A percentile compares a stretch with the other conserved stretches of the same genome.
These are phyloP conservation scores for Meteorus colon DNA, from an alignment of 2,888 invertebrate genomes.

Conservation along the genomic window DNA sequence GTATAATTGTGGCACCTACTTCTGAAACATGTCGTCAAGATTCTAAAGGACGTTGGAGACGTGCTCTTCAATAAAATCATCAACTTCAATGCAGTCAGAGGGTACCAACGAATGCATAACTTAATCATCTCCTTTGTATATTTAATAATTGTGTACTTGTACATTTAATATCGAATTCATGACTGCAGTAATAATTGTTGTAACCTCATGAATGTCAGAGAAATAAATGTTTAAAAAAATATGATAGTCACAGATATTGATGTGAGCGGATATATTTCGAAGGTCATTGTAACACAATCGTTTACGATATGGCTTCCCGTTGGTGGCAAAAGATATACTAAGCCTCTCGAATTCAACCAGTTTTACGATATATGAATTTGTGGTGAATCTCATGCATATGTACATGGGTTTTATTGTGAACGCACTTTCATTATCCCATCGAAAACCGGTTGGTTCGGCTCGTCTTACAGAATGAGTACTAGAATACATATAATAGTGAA, in stretches of 20 bases:
- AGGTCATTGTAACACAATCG: slow-evolving; percentile 2
- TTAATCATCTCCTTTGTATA: background rate
- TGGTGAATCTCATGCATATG: slow-evolving; percentile 22
- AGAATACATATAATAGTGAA: background rate
- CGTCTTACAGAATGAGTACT: background rate
- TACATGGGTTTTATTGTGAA: slow-evolving; percentile 6
- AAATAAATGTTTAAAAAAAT: background rate
- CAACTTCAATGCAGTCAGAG: background rate
- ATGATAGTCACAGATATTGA: background rate
- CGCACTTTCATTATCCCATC: background rate
- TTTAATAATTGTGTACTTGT: background rate
- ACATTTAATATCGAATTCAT: background rate
- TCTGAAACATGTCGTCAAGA: slow-evolving; percentile 13
- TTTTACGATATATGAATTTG: background rate
- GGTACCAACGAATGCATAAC: background rate
- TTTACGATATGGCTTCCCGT: slow-evolving; percentile 27
- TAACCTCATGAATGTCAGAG: background rate
- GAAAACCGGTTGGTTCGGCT: background rate
- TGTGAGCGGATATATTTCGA: background rate
- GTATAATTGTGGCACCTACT: slow-evolving; percentile 37
- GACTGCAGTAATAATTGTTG: background rate
- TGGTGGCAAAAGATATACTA: background rate
- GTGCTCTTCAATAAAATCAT: slow-evolving; percentile 23
- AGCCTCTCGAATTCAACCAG: slow-evolving; percentile 4
- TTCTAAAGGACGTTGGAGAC: slow-evolving; percentile 35